Evolutionary conservation across 2,113 vertebrate genomes (phyloP).

Genomic region (Scolopax mira): DNA sequence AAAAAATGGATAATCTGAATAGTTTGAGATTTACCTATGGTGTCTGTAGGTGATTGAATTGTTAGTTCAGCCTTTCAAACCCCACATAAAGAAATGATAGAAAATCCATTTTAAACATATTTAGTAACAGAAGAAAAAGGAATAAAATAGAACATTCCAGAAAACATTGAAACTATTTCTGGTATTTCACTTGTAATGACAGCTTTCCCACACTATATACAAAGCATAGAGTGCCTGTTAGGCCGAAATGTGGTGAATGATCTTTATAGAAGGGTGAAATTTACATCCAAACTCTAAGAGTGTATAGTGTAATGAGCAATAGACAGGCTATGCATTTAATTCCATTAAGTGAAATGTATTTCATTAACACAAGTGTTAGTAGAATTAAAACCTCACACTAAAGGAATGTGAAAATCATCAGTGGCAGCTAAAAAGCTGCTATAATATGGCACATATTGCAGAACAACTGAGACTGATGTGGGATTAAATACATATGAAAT

Average conservation of each 20-base stretch:
- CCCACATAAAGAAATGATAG: neutral
- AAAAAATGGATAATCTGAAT: neutral
- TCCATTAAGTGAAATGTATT: constrained; percentile 48
- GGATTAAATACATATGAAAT: constrained; percentile 59
- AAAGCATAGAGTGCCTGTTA: constrained; percentile 18
- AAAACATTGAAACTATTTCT: constrained; percentile 16
- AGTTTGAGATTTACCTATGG: neutral
- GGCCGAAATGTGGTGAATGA: constrained; percentile 19
- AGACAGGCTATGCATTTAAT: constrained; percentile 21
- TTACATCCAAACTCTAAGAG: constrained; percentile 39
- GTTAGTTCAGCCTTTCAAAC: neutral
- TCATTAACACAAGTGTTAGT: constrained; percentile 46
- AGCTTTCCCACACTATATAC: constrained; percentile 52
- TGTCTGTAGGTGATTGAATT: neutral
- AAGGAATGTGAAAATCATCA: constrained; percentile 43
- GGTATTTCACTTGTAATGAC: constrained; percentile 5
- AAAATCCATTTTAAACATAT: constrained; percentile 15
- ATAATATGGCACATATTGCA: constrained; percentile 30
- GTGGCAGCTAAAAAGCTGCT: constrained; percentile 42
- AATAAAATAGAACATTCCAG: constrained; percentile 25
- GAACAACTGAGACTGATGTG: constrained; percentile 49
- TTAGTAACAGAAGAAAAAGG: neutral
- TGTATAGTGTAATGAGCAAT: neutral
- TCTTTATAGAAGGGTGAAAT: constrained; percentile 17
- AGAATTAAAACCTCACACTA: constrained; percentile 40